Base-by-base conservation (phyloP, 1,140 invertebrate genomes). In the Drosophila prosaltans region DNA sequence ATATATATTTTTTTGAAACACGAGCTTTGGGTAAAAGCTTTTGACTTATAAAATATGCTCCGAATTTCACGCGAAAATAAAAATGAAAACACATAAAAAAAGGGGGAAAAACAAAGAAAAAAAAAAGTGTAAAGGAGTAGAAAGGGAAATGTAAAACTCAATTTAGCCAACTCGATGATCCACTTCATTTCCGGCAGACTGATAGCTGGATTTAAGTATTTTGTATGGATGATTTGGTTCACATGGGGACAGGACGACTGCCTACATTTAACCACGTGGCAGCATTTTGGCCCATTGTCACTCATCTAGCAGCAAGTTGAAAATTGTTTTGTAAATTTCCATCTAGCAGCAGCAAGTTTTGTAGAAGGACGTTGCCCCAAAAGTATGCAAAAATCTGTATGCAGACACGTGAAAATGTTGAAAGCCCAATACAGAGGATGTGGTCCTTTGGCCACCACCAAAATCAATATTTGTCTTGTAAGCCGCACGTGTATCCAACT, bases 381-480 rank as follows among this genome's bases (percentile, higher is more conserved):
- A 77, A 77, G 64, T 75, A 81, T 86, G 82, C 82, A 86, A 86
- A 77, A 72, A 71, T 74, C 74, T 59, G 32, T 36, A 69, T 58
- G 43, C 74, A 65, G 68, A 80, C 69, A 75, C 40, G 61, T 61
- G 77, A 61, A 59, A 71, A 65, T 79, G 69, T 66, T 79, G 63
- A 40, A 71, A 79, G 24, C 0, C 45, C 45, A 3, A 26, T 24
- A 10, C 45, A 16, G 6, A 86, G 45, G 65, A 82, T 81, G 69
- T 32, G 32, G 57, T 39, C 7, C 57, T 16, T 43, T 69, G 74
- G 57, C 54, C 60, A 76, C 57, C 69, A 76, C 71, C 77, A 89
- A 80, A 88, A 80, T 88, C 83, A 83, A 88, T 88, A 88, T 88
- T 88, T 89, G 77, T 81, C 80, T 88, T 89, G 83, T 88, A 88